Evolutionary conservation across 2,888 invertebrate genomes (phyloP).

Genomic region (Carpatolechia fugitivella): DNA sequence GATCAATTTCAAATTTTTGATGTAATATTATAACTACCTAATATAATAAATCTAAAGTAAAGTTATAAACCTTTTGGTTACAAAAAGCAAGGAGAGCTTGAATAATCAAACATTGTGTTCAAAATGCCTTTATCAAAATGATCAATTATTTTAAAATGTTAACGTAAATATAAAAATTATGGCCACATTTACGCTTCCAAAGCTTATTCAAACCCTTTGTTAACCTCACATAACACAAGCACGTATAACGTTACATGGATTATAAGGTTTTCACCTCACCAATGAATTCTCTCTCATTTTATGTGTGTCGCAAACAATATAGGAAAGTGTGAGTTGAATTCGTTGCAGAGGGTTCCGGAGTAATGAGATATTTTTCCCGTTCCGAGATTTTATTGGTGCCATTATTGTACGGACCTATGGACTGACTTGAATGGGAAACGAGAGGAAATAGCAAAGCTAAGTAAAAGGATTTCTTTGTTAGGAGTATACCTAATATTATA

Average conservation of each 20-base stretch:
- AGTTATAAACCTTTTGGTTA: too few species aligned
- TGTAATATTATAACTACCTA: too few species aligned
- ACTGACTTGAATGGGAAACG: neutral
- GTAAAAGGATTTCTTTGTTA: conserved; percentile 3
- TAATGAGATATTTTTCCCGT: conserved; percentile 3
- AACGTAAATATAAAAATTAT: neutral
- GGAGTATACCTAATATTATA: neutral
- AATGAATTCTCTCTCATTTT: conserved; percentile 14
- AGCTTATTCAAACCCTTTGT: neutral
- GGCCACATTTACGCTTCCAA: neutral
- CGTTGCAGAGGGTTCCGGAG: neutral
- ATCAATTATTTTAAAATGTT: too few species aligned
- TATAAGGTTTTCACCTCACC: conserved; percentile 16
- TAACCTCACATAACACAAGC: neutral
- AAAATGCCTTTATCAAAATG: too few species aligned
- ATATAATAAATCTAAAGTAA: too few species aligned
- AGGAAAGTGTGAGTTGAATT: conserved; percentile 9
- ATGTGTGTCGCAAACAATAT: conserved; percentile 17
- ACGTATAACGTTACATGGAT: conserved; percentile 4
- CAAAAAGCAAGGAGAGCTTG: too few species aligned
- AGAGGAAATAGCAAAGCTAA: conserved; percentile 1
- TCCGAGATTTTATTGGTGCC: conserved; percentile 6
- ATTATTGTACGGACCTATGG: conserved; percentile 2
- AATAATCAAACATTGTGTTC: too few species aligned
- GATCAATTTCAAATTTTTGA: too few species aligned